These are phyloP conservation scores for Aythya baeri DNA, from an alignment of 2,113 vertebrate species.

Conservation along the genomic window DNA sequence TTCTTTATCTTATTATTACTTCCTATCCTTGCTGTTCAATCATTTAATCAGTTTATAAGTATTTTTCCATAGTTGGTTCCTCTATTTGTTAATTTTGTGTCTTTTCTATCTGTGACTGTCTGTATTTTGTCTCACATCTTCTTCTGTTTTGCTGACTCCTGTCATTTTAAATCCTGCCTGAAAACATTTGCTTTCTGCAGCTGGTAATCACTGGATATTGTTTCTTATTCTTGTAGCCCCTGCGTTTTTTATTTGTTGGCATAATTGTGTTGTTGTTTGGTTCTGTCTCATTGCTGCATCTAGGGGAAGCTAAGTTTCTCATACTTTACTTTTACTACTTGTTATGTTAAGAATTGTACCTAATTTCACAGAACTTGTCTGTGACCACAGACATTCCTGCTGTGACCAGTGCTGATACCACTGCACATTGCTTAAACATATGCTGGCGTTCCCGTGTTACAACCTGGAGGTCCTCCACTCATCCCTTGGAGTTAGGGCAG, in stretches of 20 bases:
- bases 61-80: not conserved
- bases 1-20: not conserved
- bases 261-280: not conserved
- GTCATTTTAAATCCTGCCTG: not conserved
- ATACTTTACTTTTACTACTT: not conserved
- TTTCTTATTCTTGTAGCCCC: not conserved
- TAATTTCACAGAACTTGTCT: not conserved
- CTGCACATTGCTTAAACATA: fast-evolving
- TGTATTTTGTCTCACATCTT: not conserved
- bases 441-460: fast-evolving
- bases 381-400: not conserved
- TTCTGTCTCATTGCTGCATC: not conserved
- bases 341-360: not conserved
- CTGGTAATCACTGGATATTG: not conserved
- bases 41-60: not conserved
- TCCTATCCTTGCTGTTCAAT: not conserved
- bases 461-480: not conserved
- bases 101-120: not conserved
- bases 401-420: not conserved
- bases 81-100: not conserved
- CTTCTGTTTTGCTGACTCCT: slow-evolving; percentile 16
- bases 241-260: not conserved
- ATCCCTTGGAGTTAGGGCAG: not conserved
- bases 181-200: not conserved
- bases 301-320: not conserved